Conservation (phyloP, 23 tunicate species). For the Corella eumyota region DNA sequence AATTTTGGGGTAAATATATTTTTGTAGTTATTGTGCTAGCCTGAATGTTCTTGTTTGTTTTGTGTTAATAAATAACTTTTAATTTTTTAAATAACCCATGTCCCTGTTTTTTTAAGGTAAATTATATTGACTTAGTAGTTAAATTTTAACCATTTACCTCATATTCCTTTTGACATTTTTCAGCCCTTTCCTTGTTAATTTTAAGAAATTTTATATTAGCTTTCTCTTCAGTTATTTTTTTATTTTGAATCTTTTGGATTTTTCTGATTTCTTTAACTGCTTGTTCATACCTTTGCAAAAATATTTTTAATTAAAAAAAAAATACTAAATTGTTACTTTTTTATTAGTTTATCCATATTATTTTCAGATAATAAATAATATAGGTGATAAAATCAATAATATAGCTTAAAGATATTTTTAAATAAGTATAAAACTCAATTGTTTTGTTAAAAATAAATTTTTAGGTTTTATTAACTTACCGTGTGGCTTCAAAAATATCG, state of each 20-base stretch:
- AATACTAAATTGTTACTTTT: too few species aligned
- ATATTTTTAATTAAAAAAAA: too few species aligned
- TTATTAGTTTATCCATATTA: neutral
- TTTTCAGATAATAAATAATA: neutral
- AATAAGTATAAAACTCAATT: neutral
- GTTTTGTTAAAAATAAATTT: neutral
- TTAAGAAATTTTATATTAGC: constrained; percentile 24
- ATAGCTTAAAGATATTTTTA: too few species aligned
- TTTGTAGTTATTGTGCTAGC: too few species aligned
- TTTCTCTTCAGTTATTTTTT: constrained; percentile 17
- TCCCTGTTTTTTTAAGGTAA: too few species aligned
- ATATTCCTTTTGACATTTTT: neutral
- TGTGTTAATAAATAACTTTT: too few species aligned
- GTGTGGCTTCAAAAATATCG: constrained; percentile 50
- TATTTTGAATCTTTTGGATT: constrained; percentile 34
- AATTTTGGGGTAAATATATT: too few species aligned
- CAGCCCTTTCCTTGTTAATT: constrained; percentile 18
- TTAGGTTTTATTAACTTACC: constrained; percentile 12
- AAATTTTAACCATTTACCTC: neutral
- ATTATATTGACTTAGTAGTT: neutral
- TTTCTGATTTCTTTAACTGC: constrained; percentile 69
- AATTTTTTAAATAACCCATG: too few species aligned
- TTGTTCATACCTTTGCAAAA: constrained; percentile 75
- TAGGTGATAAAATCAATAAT: too few species aligned
- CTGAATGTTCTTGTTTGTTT: too few species aligned